phyloP scores from a whole-genome alignment of 2,888 invertebrate genomes.

The Pristionchus fissidentatus region DNA sequence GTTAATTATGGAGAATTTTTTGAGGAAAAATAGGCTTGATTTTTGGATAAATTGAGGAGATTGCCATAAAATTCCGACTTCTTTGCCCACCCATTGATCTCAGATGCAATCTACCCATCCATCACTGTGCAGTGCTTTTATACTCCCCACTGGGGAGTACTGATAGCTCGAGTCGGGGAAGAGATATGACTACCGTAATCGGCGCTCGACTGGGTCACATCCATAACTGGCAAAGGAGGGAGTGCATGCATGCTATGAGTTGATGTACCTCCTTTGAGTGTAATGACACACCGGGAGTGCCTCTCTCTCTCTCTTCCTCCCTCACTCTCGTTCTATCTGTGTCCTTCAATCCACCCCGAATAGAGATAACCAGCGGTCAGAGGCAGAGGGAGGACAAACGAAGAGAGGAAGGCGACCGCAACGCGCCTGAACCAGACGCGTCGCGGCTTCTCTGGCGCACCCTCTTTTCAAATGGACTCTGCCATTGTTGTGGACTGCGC shows the following conservation, averaged over 20 bases:
- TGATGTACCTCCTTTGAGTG: background rate
- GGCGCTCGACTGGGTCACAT: too few relatives aligned
- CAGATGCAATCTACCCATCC: too few relatives aligned
- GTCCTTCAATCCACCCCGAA: constrained; percentile 8
- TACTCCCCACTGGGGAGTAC: too few relatives aligned
- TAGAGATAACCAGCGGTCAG: constrained; percentile 37
- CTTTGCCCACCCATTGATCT: too few relatives aligned
- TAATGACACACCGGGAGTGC: background rate
- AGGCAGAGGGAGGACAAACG: constrained; percentile 13
- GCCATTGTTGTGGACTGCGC: background rate
- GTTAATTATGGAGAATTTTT: too few relatives aligned
- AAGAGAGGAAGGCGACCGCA: constrained; percentile 8
- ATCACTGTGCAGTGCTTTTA: too few relatives aligned
- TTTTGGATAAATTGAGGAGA: too few relatives aligned
- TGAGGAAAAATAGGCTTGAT: too few relatives aligned
- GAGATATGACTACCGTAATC: background rate
- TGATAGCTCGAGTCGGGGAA: too few relatives aligned
- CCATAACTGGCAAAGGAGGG: background rate
- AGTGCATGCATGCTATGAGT: background rate
- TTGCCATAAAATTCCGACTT: too few relatives aligned
- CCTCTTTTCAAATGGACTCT: background rate
- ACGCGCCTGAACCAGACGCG: background rate
- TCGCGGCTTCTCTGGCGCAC: background rate
- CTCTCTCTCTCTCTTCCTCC: background rate
- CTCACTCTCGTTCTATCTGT: too few relatives aligned